Percentiles rank a stretch among this genome's conserved stretches.
Evolutionary conservation across 2,797 vertebrate species (phyloP).

Genomic region (Micropoecilia bifurca): DNA sequence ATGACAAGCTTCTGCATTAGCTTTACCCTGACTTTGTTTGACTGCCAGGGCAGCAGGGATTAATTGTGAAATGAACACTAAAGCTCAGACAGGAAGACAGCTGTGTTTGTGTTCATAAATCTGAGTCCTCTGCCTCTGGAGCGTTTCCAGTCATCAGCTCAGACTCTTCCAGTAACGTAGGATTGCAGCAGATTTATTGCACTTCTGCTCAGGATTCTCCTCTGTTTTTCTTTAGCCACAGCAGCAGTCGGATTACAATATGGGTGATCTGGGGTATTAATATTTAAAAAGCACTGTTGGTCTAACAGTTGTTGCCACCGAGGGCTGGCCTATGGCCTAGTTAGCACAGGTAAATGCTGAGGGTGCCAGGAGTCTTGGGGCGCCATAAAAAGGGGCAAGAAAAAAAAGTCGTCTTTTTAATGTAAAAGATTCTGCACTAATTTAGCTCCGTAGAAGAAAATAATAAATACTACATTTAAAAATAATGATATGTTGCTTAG

Average conservation of each 20-base stretch:
- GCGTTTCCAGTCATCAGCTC: not conserved
- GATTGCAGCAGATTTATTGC: slow-evolving; percentile 14
- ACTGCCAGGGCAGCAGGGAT: not conserved
- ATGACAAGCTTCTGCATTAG: not conserved
- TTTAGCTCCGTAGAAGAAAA: too few species aligned
- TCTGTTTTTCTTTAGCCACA: slow-evolving; percentile 11
- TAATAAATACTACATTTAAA: too few species aligned
- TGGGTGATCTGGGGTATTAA: slow-evolving; percentile 1
- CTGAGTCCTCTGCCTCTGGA: slow-evolving; percentile 3
- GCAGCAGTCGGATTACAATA: slow-evolving; percentile 23
- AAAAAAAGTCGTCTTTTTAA: too few species aligned
- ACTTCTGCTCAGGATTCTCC: not conserved
- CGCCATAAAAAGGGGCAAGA: too few species aligned
- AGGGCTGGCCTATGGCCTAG: not conserved
- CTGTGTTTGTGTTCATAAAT: slow-evolving; percentile 10
- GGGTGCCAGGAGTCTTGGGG: too few species aligned
- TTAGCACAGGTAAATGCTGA: too few species aligned
- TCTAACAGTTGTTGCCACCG: slow-evolving; percentile 21
- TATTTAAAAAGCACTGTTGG: slow-evolving; percentile 15
- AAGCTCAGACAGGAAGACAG: slow-evolving; percentile 21
- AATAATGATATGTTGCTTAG: too few species aligned
- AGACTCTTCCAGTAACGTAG: slow-evolving; percentile 11
- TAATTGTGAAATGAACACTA: not conserved
- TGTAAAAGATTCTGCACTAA: too few species aligned
- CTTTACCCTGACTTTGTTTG: not conserved